A percentile compares a stretch with the other conserved stretches of the same genome.
These are phyloP conservation scores for Coronaproctus castanopsis DNA, from an alignment of 2,888 invertebrate species.

Conservation along the genomic window DNA sequence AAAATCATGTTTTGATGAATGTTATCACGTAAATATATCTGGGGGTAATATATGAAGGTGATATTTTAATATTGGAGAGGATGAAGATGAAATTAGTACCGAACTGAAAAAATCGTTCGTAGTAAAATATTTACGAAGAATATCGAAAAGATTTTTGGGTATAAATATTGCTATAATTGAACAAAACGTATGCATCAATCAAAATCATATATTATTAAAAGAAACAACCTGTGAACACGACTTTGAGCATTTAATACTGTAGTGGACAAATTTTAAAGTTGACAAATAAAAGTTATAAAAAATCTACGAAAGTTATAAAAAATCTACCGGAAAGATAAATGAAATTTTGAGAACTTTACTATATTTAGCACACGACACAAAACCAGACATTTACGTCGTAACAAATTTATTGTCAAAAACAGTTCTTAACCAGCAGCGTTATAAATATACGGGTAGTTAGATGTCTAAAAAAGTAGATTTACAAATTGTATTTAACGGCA, in stretches of 20 bases:
- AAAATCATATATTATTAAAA: background rate
- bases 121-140: background rate
- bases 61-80: background rate
- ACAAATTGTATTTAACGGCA: background rate
- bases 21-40: too few relatives aligned
- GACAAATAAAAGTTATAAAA: background rate
- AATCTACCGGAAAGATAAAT: background rate
- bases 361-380: background rate
- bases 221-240: too few relatives aligned
- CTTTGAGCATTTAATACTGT: too few relatives aligned
- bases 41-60: background rate
- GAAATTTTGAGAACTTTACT: background rate
- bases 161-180: background rate
- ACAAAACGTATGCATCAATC: background rate
- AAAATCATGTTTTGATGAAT: background rate
- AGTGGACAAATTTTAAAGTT: background rate
- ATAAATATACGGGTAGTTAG: background rate
- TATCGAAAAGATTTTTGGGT: background rate
- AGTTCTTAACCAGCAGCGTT: background rate
- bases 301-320: too few relatives aligned
- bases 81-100: background rate
- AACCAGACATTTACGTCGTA: background rate
- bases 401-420: background rate
- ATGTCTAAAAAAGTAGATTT: background rate
- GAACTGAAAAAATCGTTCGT: too few relatives aligned